Evolutionary conservation across 2,113 vertebrate species (phyloP).

Genomic region (Siniperca knerii): DNA sequence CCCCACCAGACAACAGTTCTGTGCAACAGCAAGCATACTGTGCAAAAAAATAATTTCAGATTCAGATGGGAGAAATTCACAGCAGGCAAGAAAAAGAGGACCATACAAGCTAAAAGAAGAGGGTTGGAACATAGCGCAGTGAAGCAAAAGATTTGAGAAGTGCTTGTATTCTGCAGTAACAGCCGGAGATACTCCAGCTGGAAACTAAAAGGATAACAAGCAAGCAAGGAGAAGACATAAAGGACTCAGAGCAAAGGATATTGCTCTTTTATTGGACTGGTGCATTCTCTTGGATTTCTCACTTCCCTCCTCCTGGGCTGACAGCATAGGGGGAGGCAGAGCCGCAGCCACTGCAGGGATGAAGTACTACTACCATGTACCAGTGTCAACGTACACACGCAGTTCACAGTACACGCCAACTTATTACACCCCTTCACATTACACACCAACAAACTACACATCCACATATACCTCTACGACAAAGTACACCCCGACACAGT

Average conservation of each 20-base stretch:
- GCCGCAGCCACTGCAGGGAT: constrained; percentile 75
- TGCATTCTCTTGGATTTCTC: constrained; percentile 61
- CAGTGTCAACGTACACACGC: constrained; percentile 71
- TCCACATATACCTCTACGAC: constrained; percentile 56
- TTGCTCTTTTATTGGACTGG: constrained; percentile 61
- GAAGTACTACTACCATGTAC: constrained; percentile 87
- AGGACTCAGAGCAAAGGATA: constrained; percentile 56
- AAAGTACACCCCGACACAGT: constrained; percentile 74
- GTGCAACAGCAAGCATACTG: constrained; percentile 33
- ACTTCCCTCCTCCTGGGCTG: constrained; percentile 48
- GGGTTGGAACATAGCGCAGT: constrained; percentile 20
- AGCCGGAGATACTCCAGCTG: constrained; percentile 17
- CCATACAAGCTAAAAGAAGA: not conserved
- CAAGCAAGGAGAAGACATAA: constrained; percentile 24
- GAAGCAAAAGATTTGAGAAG: constrained; percentile 42
- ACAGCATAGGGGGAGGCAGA: constrained; percentile 54
- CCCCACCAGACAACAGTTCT: constrained; percentile 44
- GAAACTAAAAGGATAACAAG: constrained; percentile 46
- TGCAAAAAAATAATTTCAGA: not conserved
- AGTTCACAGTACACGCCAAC: constrained; percentile 73
- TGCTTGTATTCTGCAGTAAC: constrained; percentile 6
- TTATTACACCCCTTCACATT: constrained; percentile 72
- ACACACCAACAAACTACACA: constrained; percentile 66
- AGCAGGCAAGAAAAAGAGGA: constrained; percentile 21
- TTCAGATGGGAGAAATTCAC: constrained; percentile 20